phyloP scores from a whole-genome alignment of 1,140 invertebrate genomes.

The Orius insidiosus region DNA sequence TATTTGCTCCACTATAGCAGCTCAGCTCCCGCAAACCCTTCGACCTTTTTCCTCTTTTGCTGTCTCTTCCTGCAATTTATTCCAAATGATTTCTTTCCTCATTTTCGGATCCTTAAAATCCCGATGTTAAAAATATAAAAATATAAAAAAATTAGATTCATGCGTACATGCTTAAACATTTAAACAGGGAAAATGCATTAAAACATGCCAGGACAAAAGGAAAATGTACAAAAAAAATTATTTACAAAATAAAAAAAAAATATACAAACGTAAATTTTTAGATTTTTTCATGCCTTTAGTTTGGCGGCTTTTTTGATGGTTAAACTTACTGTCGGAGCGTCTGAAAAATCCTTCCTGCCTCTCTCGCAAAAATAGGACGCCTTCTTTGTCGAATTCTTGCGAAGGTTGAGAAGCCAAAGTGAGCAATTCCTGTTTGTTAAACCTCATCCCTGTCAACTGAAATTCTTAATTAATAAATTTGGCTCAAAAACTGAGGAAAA shows the following conservation, averaged over 20 bases:
- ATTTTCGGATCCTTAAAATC: too few species aligned
- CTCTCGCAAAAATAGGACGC: slow-evolving; percentile 67
- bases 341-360: slow-evolving; percentile 83
- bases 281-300: background rate
- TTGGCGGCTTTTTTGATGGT: background rate
- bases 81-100: slow-evolving; percentile 18
- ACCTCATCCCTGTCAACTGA: slow-evolving; percentile 61
- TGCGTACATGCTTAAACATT: background rate
- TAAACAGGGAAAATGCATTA: background rate
- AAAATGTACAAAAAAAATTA: too few species aligned
- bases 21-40: slow-evolving; percentile 47
- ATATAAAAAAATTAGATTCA: background rate
- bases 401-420: slow-evolving; percentile 68
- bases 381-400: slow-evolving; percentile 83
- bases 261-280: too few species aligned
- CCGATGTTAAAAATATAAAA: background rate
- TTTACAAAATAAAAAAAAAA: too few species aligned
- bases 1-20: slow-evolving; percentile 47
- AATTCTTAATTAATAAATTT: too few species aligned
- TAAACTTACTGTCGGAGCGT: slow-evolving; percentile 65
- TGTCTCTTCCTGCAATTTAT: slow-evolving; percentile 41
- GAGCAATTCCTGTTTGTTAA: slow-evolving; percentile 75
- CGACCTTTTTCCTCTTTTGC: slow-evolving; percentile 40
- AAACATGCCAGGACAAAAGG: background rate
- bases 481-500: too few species aligned